Evolutionary conservation across 2,797 vertebrate genomes (phyloP), one percentile per base, ranked within the genome.

Genomic region (Acipenser oxyrinchus): DNA sequence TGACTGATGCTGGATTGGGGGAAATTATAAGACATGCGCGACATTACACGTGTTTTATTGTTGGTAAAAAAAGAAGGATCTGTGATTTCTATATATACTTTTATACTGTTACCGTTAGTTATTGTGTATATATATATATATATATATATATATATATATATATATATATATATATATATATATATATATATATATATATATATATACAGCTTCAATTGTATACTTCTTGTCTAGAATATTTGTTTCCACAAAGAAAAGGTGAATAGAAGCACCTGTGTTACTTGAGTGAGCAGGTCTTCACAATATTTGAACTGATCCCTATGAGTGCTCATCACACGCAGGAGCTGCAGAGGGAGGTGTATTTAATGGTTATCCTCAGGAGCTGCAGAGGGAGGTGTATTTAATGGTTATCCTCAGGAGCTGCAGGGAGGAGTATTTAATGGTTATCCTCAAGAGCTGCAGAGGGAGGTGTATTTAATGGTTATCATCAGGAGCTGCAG

Each of bases 221-320:
- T 55, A 61, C 51, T 66, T 63, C 61, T 50, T 68, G 51, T 69
- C 62, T 63, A 70, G 49, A 66, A 12, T 70, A 57, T 68, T 8
- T 48, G 52, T 37, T 59, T 62, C 65, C 74, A 9, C 52, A 55
- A 55, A 55, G 52, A 53, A n/a, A 55, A 55, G 12, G 52, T 9
- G 12, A 77, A 71, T 70, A 72, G 73, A 72, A 72, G 71, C 76
- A 83, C 84, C 85, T 88, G 87, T 83, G 87, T 77, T 78, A 82
- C 74, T 77, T 77, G 80, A 84, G 79, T 84, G 80, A 70, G 79
- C 78, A 72, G 75, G 84, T 78, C 82, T 87, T 3, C 23, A 37
- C 23, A 37, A 37, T 37, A 37, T 37, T 37, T 37, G 23, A 37
- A 37, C 23, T 37, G 23, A 37, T 37, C 23, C 23, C 23, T 37